Evolutionary conservation across 2,888 invertebrate species (phyloP).

Genomic region (Coelinius sp.): DNA sequence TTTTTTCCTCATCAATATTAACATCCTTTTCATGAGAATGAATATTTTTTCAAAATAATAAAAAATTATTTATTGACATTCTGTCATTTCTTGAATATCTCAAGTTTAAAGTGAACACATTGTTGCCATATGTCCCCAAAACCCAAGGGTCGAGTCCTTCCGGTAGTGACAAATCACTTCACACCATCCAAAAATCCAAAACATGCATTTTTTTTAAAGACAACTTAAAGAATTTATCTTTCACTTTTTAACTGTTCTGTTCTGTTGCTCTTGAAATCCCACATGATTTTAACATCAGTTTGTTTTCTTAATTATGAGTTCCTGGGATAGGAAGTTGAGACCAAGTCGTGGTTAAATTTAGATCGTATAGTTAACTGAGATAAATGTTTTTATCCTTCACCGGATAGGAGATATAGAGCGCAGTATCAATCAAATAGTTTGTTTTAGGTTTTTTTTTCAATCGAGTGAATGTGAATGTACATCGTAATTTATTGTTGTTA

Average conservation of each 20-base stretch:
- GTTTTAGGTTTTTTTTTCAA: neutral
- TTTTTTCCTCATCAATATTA: neutral
- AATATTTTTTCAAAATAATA: neutral
- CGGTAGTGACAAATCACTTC: slow-evolving; percentile 41
- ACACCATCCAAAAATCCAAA: neutral
- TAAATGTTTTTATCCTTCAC: neutral
- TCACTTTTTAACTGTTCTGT: neutral
- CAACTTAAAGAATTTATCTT: neutral
- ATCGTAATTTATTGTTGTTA: slow-evolving; percentile 44
- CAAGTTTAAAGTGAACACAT: slow-evolving; percentile 40
- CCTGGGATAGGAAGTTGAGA: neutral
- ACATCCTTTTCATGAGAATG: neutral
- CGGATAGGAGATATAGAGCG: neutral
- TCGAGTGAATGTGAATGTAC: neutral
- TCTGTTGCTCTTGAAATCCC: neutral
- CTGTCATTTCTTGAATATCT: neutral
- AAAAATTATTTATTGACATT: neutral
- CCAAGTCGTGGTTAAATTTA: neutral
- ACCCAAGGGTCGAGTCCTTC: slow-evolving; percentile 41
- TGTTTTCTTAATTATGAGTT: neutral
- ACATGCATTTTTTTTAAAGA: neutral
- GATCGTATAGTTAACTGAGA: slow-evolving; percentile 20
- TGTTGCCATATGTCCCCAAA: slow-evolving; percentile 49
- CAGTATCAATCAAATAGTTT: neutral
- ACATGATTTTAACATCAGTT: neutral